Base-by-base conservation (phyloP, 1,140 invertebrate genomes). In the Drosophila miranda region DNA sequence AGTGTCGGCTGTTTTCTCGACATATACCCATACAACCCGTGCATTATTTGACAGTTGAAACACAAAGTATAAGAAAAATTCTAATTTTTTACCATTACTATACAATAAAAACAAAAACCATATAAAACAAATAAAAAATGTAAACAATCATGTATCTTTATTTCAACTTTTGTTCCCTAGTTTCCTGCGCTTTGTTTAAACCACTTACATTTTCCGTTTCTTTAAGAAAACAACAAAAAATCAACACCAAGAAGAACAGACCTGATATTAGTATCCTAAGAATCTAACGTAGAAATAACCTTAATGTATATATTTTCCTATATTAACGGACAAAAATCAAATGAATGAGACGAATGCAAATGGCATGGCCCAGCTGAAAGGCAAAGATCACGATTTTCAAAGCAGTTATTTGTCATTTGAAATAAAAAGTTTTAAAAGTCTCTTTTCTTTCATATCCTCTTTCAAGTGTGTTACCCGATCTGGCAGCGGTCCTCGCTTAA, bases 271-370 rank as follows among this genome's bases (percentile, higher is more conserved):
- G 87, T 82, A 83, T 68, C 59, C 80, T 88, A 87, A 86, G 72
- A 87, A 38, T 13, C 11, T 38, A 38, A 67, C 57, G 78, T 87
- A 87, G 83, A 56, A 50, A 81, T 81, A 81, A 84, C 81, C 77
- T 61, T 76, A 87, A 82, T 88, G 82, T 87, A 87, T 87, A 87
- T 87, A 87, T 87, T 87, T 87, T 87, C 82, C 82, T 87, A 87
- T 87, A 87, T 82, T 88, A 87, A 86, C 60, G 58, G 82, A 82
- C 70, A 62, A 72, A 78, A 86, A 86, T 86, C 81, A 86, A 86
- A 87, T 78, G 82, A 78, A 78, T 58, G 59, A 63, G 62, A 56
- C 57, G 62, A 71, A 38, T 38, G 11, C 44, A 66, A 53, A 46
- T 54, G 61, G 42, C 34, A 46, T 54, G 61, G 42, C 34, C 34